Conservation (phyloP, 1,140 invertebrate genomes). For the Philotrypesis tridentata region DNA sequence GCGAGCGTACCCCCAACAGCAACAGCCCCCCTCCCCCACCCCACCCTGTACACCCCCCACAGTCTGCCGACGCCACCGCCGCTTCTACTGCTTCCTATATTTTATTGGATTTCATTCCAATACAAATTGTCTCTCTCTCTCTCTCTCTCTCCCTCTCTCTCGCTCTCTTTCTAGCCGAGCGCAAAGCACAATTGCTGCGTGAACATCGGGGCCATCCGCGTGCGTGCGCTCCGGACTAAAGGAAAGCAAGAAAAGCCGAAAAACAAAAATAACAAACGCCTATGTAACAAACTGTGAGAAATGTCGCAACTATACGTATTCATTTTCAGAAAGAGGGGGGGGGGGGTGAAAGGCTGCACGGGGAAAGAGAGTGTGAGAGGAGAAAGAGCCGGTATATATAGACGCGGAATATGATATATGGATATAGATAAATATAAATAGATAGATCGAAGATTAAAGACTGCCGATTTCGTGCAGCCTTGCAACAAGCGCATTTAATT, state of each 20-base stretch:
- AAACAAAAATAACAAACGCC: background rate
- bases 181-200: background rate
- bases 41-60: background rate
- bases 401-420: too few relatives aligned
- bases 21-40: background rate
- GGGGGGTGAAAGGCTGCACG: too few relatives aligned
- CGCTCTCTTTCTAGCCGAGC: background rate
- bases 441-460: too few relatives aligned
- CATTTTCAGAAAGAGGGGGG: background rate
- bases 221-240: background rate
- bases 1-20: background rate
- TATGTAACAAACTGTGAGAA: too few relatives aligned
- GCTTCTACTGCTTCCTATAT: conserved; percentile 54
- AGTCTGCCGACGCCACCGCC: conserved; percentile 3
- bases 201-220: background rate
- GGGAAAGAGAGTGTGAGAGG: background rate
- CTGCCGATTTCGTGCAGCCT: too few relatives aligned
- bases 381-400: too few relatives aligned
- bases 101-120: conserved; percentile 59
- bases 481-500: too few relatives aligned
- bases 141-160: background rate
- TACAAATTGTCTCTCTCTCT: conserved; percentile 57
- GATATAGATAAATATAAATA: too few relatives aligned
- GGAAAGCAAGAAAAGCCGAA: background rate
- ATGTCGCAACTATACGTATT: background rate